phyloP scores from a whole-genome alignment of 2,797 vertebrate genomes.

The Harpagifer antarcticus region DNA sequence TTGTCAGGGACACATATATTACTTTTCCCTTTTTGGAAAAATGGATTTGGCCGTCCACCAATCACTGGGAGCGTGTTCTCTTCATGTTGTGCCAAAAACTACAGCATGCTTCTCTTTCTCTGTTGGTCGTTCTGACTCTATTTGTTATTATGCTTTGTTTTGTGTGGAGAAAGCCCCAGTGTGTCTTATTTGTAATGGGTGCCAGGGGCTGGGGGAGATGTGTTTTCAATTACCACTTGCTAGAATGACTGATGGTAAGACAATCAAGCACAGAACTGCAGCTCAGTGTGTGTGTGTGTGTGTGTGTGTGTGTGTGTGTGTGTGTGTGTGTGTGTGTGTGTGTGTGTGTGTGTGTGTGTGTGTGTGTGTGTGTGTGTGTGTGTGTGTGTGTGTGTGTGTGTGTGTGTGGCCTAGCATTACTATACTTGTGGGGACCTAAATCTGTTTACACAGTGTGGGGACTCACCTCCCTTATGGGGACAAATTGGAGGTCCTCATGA shows the following conservation, averaged over 20 bases:
- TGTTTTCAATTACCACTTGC: slow-evolving; percentile 84
- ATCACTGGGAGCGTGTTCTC: slow-evolving; percentile 66
- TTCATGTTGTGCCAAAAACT: slow-evolving; percentile 78
- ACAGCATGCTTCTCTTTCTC: slow-evolving; percentile 71
- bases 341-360: too few relatives aligned
- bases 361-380: too few relatives aligned
- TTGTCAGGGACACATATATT: slow-evolving; percentile 76
- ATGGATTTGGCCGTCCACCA: slow-evolving; percentile 76
- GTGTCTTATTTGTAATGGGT: slow-evolving; percentile 77
- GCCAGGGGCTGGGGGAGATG: slow-evolving; percentile 76
- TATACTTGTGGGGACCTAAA: too few relatives aligned
- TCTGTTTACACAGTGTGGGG: too few relatives aligned
- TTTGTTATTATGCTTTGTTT: slow-evolving; percentile 79
- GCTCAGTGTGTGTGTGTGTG: slow-evolving; percentile 38
- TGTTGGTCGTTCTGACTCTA: slow-evolving; percentile 64
- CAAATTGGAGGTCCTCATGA: too few relatives aligned
- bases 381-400: too few relatives aligned
- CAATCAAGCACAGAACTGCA: slow-evolving; percentile 76
- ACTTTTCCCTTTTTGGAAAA: slow-evolving; percentile 73
- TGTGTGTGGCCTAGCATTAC: too few relatives aligned
- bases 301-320: too few relatives aligned
- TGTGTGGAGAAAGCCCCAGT: slow-evolving; percentile 72
- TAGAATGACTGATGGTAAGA: slow-evolving; percentile 80
- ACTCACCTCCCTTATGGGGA: too few relatives aligned
- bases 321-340: too few relatives aligned